phyloP scores from a whole-genome alignment of 2,797 vertebrate species.

The Allobates femoralis region DNA sequence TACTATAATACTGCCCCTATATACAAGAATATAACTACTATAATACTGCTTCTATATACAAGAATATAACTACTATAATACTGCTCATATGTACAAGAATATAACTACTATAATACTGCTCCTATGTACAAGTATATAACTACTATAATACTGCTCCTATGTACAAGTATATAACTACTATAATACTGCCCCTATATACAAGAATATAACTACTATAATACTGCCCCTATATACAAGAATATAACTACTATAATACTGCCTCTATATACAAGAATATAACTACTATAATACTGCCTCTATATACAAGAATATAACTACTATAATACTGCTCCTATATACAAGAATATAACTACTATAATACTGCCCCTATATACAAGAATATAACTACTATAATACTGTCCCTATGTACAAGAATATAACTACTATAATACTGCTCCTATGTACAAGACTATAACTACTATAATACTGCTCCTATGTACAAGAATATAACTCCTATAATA shows the following conservation, averaged over 20 bases:
- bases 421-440: slow-evolving; percentile 16
- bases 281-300: no score
- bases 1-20: slow-evolving; percentile 8
- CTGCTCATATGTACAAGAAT: slow-evolving; percentile 1
- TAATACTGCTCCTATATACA: no score
- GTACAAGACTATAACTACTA: slow-evolving; percentile 2
- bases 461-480: no score
- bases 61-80: slow-evolving; percentile 13
- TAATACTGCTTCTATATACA: slow-evolving; percentile 9
- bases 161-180: slow-evolving; percentile 2
- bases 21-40: slow-evolving; percentile 20
- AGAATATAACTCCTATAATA: slow-evolving; percentile 13
- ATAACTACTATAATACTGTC: slow-evolving; percentile 13
- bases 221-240: slow-evolving; percentile 9
- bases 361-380: no score
- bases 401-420: slow-evolving; percentile 18
- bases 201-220: slow-evolving; percentile 16
- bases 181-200: slow-evolving; percentile 4
- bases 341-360: no score
- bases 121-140: not conserved
- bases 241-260: slow-evolving; percentile 22
- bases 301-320: no score
- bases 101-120: no score
- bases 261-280: no score
- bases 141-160: slow-evolving; percentile 11